Percentiles rank a stretch among this genome's conserved stretches.
phyloP scores from a whole-genome alignment of 2,888 invertebrate genomes.

The Drosophila cognata region DNA sequence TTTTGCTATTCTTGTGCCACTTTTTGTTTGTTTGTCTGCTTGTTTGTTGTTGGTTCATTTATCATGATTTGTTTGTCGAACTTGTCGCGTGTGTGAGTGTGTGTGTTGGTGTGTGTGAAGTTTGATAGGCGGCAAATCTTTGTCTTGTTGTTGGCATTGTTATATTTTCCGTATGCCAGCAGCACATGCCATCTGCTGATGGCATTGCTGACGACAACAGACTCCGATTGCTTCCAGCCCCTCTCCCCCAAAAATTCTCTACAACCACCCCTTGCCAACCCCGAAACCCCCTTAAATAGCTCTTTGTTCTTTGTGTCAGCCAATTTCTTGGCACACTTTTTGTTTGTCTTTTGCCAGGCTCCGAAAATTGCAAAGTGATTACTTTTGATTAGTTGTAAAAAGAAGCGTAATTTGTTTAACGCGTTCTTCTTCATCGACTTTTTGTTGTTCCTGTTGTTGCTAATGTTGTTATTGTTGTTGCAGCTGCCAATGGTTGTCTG shows the following conservation, averaged over 20 bases:
- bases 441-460: constrained; percentile 15
- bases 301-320: constrained; percentile 67
- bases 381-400: constrained; percentile 81
- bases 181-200: constrained; percentile 75
- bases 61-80: constrained; percentile 82
- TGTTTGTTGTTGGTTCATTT: constrained; percentile 80
- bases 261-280: not conserved
- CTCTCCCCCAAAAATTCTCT: too few relatives aligned
- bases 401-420: constrained; percentile 78
- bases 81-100: constrained; percentile 44
- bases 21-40: constrained; percentile 63
- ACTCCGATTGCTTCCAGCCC: not conserved
- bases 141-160: constrained; percentile 61
- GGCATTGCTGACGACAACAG: constrained; percentile 44
- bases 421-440: constrained; percentile 22
- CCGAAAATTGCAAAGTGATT: constrained; percentile 79
- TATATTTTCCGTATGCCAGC: constrained; percentile 64
- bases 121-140: constrained; percentile 78
- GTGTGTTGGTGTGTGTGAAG: constrained; percentile 34
- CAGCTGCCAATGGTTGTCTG: constrained; percentile 44
- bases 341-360: constrained; percentile 72
- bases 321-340: constrained; percentile 67
- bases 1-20: constrained; percentile 33
- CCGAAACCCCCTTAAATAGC: constrained; percentile 21
- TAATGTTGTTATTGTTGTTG: constrained; percentile 12